A percentile compares a stretch with the other conserved stretches of the same genome.
phyloP scores from a whole-genome alignment of 2,113 vertebrate species.

The Fulmarus glacialis region DNA sequence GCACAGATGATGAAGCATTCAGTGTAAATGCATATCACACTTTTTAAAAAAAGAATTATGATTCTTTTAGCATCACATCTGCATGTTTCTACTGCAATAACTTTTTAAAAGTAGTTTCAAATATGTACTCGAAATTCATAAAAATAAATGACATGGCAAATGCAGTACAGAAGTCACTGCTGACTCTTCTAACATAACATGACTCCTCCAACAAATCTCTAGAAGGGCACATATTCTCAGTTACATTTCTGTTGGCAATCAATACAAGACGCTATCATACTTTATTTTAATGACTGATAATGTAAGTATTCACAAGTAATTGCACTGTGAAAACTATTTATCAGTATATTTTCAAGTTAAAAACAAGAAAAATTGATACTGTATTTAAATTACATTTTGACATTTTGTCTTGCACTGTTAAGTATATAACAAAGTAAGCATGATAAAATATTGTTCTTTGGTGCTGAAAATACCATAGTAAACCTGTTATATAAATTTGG shows the following conservation, averaged over 20 bases:
- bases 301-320: background rate
- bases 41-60: background rate
- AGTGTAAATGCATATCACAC: background rate
- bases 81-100: background rate
- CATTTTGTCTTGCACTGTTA: background rate
- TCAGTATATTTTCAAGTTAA: background rate
- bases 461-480: background rate
- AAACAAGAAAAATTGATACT: background rate
- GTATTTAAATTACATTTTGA: background rate
- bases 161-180: background rate
- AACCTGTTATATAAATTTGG: background rate
- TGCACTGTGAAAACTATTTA: background rate
- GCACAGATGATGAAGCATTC: background rate
- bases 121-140: background rate
- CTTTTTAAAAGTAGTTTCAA: background rate
- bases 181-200: background rate
- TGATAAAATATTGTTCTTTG: background rate
- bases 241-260: background rate
- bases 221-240: background rate
- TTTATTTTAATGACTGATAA: background rate
- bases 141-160: background rate
- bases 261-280: background rate
- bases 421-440: background rate
- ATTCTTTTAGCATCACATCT: background rate
- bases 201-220: background rate